Conservation (phyloP, 1,140 invertebrate species). For the Antheraea pernyi region DNA sequence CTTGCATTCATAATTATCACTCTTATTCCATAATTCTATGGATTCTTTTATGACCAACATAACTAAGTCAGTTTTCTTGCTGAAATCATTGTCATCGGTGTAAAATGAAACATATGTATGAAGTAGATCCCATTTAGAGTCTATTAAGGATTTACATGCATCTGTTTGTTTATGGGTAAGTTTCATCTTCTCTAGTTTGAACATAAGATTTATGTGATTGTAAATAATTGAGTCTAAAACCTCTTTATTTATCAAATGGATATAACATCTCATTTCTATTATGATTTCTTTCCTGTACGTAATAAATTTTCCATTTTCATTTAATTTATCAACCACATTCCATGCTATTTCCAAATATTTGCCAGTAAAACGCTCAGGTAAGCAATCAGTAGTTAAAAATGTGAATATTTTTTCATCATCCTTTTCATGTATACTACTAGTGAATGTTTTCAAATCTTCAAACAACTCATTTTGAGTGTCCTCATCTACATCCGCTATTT, state of each 20-base stretch:
- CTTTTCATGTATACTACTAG: constrained; percentile 36
- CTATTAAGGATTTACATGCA: constrained; percentile 17
- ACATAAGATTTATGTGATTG: constrained; percentile 33
- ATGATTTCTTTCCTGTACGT: constrained; percentile 28
- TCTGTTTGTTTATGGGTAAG: constrained; percentile 16
- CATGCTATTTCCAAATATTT: constrained; percentile 38
- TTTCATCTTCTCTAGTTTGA: constrained; percentile 24
- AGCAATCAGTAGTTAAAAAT: constrained; percentile 15
- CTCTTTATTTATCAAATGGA: constrained; percentile 32
- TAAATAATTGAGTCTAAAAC: constrained; percentile 36
- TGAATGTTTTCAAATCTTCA: constrained; percentile 29
- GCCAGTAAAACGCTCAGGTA: constrained; percentile 30
- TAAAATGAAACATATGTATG: constrained; percentile 36
- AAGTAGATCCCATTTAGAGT: constrained; percentile 40
- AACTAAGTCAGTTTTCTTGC: constrained; percentile 28
- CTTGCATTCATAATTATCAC: constrained; percentile 14
- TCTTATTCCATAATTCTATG: constrained; percentile 31
- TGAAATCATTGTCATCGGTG: constrained; percentile 26
- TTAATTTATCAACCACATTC: constrained; percentile 37
- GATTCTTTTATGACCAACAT: constrained; percentile 30
- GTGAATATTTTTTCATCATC: constrained; percentile 46
- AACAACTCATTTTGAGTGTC: too few species aligned
- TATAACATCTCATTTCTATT: constrained; percentile 15
- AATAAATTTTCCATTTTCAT: constrained; percentile 25
- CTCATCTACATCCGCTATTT: too few species aligned